Base-by-base conservation (phyloP, 2,888 invertebrate genomes). In the Muschampia plurimacula region DNA sequence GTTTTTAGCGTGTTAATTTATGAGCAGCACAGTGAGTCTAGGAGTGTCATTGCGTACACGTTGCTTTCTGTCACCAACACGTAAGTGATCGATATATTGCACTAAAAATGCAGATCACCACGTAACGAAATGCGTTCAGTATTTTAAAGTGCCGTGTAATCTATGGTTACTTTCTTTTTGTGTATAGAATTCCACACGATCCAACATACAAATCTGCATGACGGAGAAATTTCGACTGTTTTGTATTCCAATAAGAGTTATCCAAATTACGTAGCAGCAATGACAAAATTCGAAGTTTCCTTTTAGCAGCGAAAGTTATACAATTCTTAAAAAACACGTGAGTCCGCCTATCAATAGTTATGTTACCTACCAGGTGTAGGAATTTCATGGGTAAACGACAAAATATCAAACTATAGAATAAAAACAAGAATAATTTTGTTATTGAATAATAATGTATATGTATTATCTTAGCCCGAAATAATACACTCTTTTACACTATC, bases 151-250 rank as follows among this genome's bases (percentile, higher is more conserved):
- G 76, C 76, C 77, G 74, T 74, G 75, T 72, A 77, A 80, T 75
- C 76, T 78, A 76, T 73, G 73, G 74, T 66, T 73, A 86, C 93
- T 92, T 92, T 93, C 92, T 84, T 91, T 89, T 86, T 82, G 85
- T 84, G 83, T 86, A 84, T 83, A 81, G 80, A 80, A 81, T 81
- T 83, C 81, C 80, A 79, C 82, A 85, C 83, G 69, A 83, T 78
- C 86, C 52, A 49, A 66, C 60, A 68, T 67, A 72, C 63, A 87
- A 88, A 91, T 90, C 85, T 89, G 82, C 85, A 88, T 84, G 81
- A 86, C 82, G 83, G 91, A 88, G 92, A 93, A 92, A 92, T 89
- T 90, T 80, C 80, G 83, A 84, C 86, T 88, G 84, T 87, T 91
- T 91, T 87, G 91, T 91, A 93, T 93, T 89, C 89, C 81, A 82